Percentiles rank a stretch among this genome's conserved stretches.
These are phyloP conservation scores for Morus bassanus DNA, from an alignment of 2,797 vertebrate species.

Conservation along the genomic window DNA sequence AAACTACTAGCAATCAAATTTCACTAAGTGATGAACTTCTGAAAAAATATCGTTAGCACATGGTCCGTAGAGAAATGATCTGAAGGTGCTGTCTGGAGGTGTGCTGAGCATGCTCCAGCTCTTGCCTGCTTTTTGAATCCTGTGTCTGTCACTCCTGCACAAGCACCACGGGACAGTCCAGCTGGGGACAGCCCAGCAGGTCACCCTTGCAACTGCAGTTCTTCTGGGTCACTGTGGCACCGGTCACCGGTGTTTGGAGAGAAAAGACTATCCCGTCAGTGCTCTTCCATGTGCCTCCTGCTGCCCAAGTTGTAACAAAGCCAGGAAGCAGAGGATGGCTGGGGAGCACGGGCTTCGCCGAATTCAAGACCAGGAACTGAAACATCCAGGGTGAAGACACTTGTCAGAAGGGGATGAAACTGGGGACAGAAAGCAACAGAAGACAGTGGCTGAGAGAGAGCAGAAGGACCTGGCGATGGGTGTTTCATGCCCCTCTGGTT, in stretches of 20 bases:
- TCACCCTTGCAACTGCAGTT: not conserved
- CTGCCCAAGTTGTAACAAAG: not conserved
- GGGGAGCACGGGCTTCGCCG: fast-evolving
- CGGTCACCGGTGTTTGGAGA: not conserved
- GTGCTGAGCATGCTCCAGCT: not conserved
- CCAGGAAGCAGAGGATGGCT: not conserved
- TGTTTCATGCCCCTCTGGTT: not conserved
- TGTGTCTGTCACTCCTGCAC: not conserved
- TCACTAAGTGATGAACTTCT: not conserved
- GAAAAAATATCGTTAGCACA: not conserved
- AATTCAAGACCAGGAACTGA: not conserved
- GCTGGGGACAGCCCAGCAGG: not conserved
- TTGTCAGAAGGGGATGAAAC: not conserved
- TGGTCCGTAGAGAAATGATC: not conserved
- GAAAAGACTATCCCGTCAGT: not conserved
- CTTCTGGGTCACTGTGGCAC: not conserved
- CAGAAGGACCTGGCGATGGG: not conserved
- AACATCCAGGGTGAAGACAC: not conserved
- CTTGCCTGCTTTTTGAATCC: not conserved
- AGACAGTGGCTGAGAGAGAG: not conserved
- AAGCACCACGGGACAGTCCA: not conserved
- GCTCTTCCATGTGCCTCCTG: not conserved
- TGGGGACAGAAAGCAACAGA: not conserved
- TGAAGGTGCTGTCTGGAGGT: not conserved
- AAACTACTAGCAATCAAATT: not conserved